Conservation (phyloP, 2,113 vertebrate species). For the Epinephelus cyanopodus region DNA sequence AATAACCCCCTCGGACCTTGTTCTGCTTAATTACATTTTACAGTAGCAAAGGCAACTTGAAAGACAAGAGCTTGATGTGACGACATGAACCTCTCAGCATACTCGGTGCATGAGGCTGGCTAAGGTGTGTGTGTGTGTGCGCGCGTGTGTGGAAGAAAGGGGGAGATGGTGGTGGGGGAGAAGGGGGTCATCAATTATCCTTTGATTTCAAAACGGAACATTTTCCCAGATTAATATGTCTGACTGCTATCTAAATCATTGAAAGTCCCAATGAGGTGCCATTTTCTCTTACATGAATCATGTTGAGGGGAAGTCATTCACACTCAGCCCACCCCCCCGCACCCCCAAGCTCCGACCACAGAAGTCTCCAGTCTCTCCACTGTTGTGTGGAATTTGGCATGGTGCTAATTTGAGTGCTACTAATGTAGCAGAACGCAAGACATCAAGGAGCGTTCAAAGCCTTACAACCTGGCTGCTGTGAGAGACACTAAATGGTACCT, state of each 20-base stretch:
- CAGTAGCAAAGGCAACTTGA: slow-evolving; percentile 80
- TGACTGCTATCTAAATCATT: slow-evolving; percentile 76
- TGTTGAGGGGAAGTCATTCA: slow-evolving; percentile 54
- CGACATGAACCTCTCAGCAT: slow-evolving; percentile 62
- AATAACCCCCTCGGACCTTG: slow-evolving; percentile 79
- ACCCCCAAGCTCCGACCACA: slow-evolving; percentile 29
- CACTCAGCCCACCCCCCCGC: neutral
- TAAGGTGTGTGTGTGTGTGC: slow-evolving; percentile 15
- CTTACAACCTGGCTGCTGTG: slow-evolving; percentile 41
- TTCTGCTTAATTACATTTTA: slow-evolving; percentile 88
- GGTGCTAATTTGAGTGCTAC: slow-evolving; percentile 68
- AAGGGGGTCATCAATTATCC: slow-evolving; percentile 78
- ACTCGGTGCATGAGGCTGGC: slow-evolving; percentile 31
- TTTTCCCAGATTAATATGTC: slow-evolving; percentile 80
- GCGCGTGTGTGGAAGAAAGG: slow-evolving; percentile 8
- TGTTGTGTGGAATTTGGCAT: slow-evolving; percentile 77
- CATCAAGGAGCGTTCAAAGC: slow-evolving; percentile 43
- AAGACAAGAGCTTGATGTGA: slow-evolving; percentile 81
- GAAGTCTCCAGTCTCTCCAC: slow-evolving; percentile 63
- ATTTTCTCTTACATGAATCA: slow-evolving; percentile 73
- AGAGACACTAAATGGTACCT: slow-evolving; percentile 48
- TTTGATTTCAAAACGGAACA: slow-evolving; percentile 82
- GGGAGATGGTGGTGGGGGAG: neutral
- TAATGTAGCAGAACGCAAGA: slow-evolving; percentile 61
- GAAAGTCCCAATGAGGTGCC: slow-evolving; percentile 71